Base-by-base conservation (phyloP, 2,888 invertebrate species). In the Camponotus fellah region DNA sequence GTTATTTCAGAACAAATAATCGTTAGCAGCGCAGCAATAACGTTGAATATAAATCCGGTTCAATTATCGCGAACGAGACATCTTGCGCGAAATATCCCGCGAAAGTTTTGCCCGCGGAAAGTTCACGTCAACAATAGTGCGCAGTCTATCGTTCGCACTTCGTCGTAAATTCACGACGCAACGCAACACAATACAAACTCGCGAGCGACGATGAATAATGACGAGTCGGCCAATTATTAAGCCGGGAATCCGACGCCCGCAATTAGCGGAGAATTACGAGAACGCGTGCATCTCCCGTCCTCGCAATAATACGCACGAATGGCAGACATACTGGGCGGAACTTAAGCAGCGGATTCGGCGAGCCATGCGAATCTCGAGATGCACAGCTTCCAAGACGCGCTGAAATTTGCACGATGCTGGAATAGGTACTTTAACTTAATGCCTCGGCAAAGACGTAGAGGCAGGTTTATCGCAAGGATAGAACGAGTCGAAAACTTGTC, bases 131-230 rank as follows among this genome's bases (percentile, higher is more conserved):
- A 72, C 34, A 53, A 40, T 49, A 49, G 53, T n/a, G 32, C 56
- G 8, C 46, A 12, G 12, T 60, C 60, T 74, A 34, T 60, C 60
- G 12, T 74, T 79, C 32, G 46, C 43, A 53, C n/a, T 3, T 46
- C 75, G 34, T 46, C 75, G 34, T 58, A 46, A 34, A 72, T 71
- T 66, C 72, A 46, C 46, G 60, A 71, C n/a, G 34, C 43, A n/a
- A 74, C n/a, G 21, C 43, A n/a, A 74, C 79, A 79, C 26, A 60
- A 60, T 40, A 60, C 62, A 37, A 76, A 87, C 75, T 85, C 75
- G 80, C 37, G 56, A 53, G 32, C 58, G 83, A 56, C 32, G 46
- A 37, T 64, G 60, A 83, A 77, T 62, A 49, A 82, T 32, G 66
- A 75, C 37, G 21, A 79, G 71, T 69, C 34, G 46, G 21, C 17